These are phyloP conservation scores for Paramormyrops hopkinsi DNA, from an alignment of 2,797 vertebrate genomes.

Conservation along the genomic window DNA sequence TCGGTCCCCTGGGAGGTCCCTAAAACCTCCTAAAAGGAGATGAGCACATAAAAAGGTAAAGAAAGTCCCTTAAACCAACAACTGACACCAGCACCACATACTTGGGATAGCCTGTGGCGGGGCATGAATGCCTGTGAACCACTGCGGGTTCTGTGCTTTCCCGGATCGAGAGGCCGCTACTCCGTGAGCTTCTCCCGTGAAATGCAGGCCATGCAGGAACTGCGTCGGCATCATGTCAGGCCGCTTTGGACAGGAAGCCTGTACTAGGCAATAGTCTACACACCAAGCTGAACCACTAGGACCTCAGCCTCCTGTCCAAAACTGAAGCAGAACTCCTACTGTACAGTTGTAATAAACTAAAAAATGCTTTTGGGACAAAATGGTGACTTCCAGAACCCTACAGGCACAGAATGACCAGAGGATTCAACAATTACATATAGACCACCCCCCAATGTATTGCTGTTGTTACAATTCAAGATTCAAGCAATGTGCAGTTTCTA, in stretches of 20 bases:
- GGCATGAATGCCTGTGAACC: neutral
- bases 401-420: neutral
- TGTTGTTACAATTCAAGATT: neutral
- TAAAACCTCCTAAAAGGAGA: constrained; percentile 46
- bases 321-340: neutral
- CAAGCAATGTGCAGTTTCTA: neutral
- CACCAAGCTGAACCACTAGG: neutral
- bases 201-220: constrained; percentile 50
- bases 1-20: constrained; percentile 53
- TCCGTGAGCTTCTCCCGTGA: constrained; percentile 49
- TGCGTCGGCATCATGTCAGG: constrained; percentile 7
- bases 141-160: constrained; percentile 8
- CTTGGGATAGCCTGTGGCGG: neutral
- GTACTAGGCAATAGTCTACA: constrained; percentile 4
- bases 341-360: neutral
- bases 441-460: neutral
- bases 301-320: neutral
- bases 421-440: neutral
- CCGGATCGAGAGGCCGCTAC: constrained; percentile 24
- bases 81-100: neutral
- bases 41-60: neutral
- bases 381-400: neutral
- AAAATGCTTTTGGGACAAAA: neutral
- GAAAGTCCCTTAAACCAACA: neutral
- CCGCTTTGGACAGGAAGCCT: neutral